Base-by-base conservation (phyloP, 1,140 invertebrate species). In the Phymorhynchus buccinoides region DNA sequence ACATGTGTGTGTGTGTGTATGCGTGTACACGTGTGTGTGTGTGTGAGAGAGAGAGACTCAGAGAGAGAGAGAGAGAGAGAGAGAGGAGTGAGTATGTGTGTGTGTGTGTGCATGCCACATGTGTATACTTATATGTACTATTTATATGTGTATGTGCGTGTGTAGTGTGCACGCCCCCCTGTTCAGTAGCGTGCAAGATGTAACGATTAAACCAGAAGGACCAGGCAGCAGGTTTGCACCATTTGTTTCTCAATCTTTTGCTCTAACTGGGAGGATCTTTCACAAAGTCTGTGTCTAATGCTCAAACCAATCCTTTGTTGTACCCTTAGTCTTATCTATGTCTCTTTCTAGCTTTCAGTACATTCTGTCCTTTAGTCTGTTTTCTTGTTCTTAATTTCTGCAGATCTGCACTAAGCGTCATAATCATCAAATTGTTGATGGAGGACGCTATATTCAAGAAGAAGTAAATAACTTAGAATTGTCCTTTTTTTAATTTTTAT, bases 1-100 rank as follows among this genome's bases (percentile, higher is more conserved):
- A 3, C 18, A 22, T 62, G 56, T 62, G 56, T 62, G 18, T 62
- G 56, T 22, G 18, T 62, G 56, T 52, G 48, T 52, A 18, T 52
- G 48, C 22, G 48, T 52, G 48, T 52, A 18, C 22, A 18, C 22
- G 48, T 52, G 48, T 52, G 48, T 52, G 48, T 52, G 0, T 52
- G 56, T 62, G 56, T 9, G 56, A 1, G 7, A 27, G 56, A 27
- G 56, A n/a, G n/a, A n/a, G n/a, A n/a, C n/a, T n/a, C n/a, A n/a
- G n/a, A n/a, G n/a, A n/a, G n/a, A n/a, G n/a, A n/a, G n/a, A n/a
- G n/a, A n/a, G n/a, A n/a, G n/a, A n/a, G n/a, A n/a, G n/a, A n/a
- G n/a, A n/a, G n/a, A n/a, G n/a, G n/a, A 35, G 68, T 73, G 68
- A 6, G 68, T 73, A 35, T 73, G 68, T 73, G 68, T 37, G 37